A percentile compares a stretch with the other conserved stretches of the same genome.
Conservation (phyloP, 2,797 vertebrate species). For the Amblyraja radiata region DNA sequence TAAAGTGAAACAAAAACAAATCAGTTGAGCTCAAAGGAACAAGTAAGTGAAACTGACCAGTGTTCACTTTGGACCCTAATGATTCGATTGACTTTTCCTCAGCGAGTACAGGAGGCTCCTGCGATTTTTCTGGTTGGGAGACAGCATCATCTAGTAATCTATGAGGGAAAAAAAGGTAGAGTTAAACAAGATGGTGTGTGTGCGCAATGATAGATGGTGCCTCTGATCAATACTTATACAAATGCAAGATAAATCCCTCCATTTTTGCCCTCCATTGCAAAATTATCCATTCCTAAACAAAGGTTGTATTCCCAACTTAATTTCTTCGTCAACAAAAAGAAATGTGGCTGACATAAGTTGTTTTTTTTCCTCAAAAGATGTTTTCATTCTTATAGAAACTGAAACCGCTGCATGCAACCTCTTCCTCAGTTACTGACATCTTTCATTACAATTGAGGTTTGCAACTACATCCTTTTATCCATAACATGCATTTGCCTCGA, state of each 20-base stretch:
- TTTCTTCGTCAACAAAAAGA: not conserved
- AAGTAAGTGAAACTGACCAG: not conserved
- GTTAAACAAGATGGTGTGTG: not conserved
- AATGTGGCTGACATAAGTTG: not conserved
- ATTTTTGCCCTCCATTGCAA: not conserved
- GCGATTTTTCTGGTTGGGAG: not conserved
- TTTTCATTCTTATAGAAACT: not conserved
- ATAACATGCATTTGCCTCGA: not conserved
- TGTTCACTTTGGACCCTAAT: not conserved
- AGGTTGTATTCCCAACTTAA: not conserved
- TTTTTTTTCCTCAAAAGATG: not conserved
- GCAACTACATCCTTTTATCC: not conserved
- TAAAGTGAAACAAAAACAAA: not conserved
- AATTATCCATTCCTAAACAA: not conserved
- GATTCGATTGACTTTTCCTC: not conserved
- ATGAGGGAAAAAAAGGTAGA: not conserved
- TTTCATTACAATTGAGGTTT: too few relatives aligned
- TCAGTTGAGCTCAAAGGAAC: not conserved
- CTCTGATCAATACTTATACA: not conserved
- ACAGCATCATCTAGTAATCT: conserved; percentile 28
- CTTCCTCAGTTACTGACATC: not conserved
- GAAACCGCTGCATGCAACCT: not conserved
- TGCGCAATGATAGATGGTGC: not conserved
- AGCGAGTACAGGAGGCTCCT: not conserved
- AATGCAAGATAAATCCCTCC: not conserved